Base-by-base conservation (phyloP, 2,113 vertebrate genomes). In the Daubentonia madagascariensis region DNA sequence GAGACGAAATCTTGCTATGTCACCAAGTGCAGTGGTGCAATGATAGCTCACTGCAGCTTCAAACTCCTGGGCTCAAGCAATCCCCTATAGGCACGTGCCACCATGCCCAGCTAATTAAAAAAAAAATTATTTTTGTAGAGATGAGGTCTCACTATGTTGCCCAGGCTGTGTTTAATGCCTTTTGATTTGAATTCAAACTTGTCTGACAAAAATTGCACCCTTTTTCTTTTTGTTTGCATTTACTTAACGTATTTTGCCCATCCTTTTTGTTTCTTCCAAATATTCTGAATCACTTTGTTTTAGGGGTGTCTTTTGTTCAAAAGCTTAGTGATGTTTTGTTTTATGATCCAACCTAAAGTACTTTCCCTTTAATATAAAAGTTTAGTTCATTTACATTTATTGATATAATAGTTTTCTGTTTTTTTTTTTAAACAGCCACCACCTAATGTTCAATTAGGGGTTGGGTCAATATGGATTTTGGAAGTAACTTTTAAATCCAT, bases 401-500 rank as follows among this genome's bases (percentile, higher is more conserved):
- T 85, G 35, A 65, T 65, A 37, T 37, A 86, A 76, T 11, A 43
- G 5, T 59, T 87, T 89, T 54, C 45, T 79, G 79, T 18, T 87
- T 92, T n/a, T 61, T 61, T 84, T 79, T 75, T 52, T 20, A 87
- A 96, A 68, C 8, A 94, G 59, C 45, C 13, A 93, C 28, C 52
- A 93, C 35, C 23, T 91, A 65, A 85, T 20, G 28, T 76, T 76
- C 72, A 94, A 85, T 94, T 87, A 95, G 3, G 68, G 61, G 22
- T 13, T 95, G 32, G 50, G 30, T n/a, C 48, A 86, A 89, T 87
- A n/a, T 48, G 59, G 37, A 94, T 93, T 94, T 79, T 85, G 8
- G 20, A 97, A 65, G 12, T 45, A 78, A 96, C 48, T 96, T 96
- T 89, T 83, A 89, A 83, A 91, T 93, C 76, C 52, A 85, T 81